Conservation (phyloP, 35 echinoderm and acorn worm species). For the Holothuria glaberrima region DNA sequence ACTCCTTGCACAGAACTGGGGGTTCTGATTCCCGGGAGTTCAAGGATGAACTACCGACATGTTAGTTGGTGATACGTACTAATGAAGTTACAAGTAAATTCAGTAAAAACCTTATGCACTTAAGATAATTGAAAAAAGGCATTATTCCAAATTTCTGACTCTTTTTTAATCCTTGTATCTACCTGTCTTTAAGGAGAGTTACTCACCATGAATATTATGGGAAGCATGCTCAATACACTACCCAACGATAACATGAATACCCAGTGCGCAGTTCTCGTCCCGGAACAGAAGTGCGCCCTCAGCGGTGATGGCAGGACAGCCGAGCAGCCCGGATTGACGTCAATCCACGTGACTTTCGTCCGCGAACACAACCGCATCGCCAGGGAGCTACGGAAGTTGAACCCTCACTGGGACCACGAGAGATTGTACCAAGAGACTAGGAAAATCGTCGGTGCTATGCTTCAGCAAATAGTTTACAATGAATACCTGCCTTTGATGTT, state of each 20-base stretch:
- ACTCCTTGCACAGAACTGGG: too few species aligned
- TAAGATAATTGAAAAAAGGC: too few species aligned
- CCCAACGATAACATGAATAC: not conserved
- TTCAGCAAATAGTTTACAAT: conserved; percentile 82
- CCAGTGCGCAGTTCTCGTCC: not conserved
- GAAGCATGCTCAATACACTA: not conserved
- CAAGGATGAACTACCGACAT: too few species aligned
- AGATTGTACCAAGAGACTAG: conserved; percentile 57
- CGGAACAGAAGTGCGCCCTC: conserved; percentile 4
- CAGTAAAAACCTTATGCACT: too few species aligned
- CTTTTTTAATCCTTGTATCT: too few species aligned
- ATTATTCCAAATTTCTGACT: too few species aligned
- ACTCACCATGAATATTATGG: not conserved
- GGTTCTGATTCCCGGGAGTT: too few species aligned
- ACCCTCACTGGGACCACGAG: conserved; percentile 57
- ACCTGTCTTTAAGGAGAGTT: not conserved
- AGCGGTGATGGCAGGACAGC: conserved; percentile 53
- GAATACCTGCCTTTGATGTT: conserved; percentile 83
- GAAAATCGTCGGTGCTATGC: conserved; percentile 63
- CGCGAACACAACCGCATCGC: conserved; percentile 70
- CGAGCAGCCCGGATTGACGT: conserved; percentile 49
- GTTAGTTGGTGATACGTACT: too few species aligned
- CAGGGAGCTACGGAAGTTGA: conserved; percentile 30
- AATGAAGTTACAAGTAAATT: too few species aligned
- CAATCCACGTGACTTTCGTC: conserved; percentile 40